phyloP scores from a whole-genome alignment of 2,113 vertebrate species.

The Tachuris rubrigastra region DNA sequence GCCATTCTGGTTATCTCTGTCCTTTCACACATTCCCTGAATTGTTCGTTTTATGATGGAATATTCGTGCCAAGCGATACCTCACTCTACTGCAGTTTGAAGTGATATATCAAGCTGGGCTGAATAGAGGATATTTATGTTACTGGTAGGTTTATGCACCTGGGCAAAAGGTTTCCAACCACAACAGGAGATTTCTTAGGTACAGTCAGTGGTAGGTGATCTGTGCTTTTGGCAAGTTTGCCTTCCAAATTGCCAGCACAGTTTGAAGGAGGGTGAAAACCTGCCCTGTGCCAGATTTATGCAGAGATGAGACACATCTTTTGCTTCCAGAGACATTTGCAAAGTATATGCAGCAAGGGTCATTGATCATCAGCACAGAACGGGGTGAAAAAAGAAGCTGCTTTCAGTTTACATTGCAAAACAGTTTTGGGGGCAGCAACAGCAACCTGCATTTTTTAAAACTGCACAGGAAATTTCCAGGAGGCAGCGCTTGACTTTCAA shows the following conservation, averaged over 20 bases:
- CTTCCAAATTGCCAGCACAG: not conserved
- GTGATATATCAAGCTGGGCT: fast-evolving
- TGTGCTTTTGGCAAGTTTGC: not conserved
- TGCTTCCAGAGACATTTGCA: not conserved
- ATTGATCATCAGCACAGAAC: not conserved
- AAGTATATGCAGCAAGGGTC: not conserved
- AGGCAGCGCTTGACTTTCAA: not conserved
- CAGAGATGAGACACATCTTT: not conserved
- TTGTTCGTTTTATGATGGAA: not conserved
- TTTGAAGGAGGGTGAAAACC: not conserved
- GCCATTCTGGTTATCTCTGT: not conserved
- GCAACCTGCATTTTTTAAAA: not conserved
- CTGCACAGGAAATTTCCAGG: not conserved
- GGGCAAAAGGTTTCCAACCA: not conserved
- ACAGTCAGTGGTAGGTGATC: not conserved
- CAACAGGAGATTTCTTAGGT: not conserved
- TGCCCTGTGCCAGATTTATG: fast-evolving
- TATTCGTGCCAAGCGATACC: not conserved
- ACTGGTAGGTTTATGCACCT: not conserved
- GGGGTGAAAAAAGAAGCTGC: not conserved
- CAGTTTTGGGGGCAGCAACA: not conserved
- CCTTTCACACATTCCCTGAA: not conserved
- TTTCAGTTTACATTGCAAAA: not conserved
- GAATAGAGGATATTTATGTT: not conserved
- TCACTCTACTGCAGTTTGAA: not conserved